Evolutionary conservation across 2,888 invertebrate genomes (phyloP).

Genomic region (Catocala sponsa): DNA sequence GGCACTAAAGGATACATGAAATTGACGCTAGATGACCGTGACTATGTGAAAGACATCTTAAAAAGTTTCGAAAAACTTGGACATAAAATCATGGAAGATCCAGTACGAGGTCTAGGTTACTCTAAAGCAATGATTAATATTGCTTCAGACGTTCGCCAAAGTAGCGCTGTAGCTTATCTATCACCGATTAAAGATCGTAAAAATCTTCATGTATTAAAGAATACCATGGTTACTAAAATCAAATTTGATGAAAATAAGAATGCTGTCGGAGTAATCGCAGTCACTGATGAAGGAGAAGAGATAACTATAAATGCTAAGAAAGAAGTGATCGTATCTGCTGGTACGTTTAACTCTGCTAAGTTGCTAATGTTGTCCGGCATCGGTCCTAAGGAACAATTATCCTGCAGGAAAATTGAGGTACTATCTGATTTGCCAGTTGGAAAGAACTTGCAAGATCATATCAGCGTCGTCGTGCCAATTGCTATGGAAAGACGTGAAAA

Average conservation of each 20-base stretch:
- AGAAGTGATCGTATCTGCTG: conserved; percentile 89
- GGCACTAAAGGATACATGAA: conserved; percentile 22
- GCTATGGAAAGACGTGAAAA: conserved; percentile 22
- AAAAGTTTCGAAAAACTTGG: conserved; percentile 28
- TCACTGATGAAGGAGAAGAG: conserved; percentile 16
- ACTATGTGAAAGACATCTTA: conserved; percentile 11
- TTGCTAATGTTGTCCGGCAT: conserved; percentile 89
- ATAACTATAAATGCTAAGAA: conserved; percentile 71
- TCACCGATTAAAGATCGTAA: conserved; percentile 28
- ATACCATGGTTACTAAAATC: conserved; percentile 43
- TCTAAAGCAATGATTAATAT: conserved; percentile 10
- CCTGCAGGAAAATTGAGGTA: conserved; percentile 79
- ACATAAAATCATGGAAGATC: conserved; percentile 24
- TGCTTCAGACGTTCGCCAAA: conserved; percentile 21
- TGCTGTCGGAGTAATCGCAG: conserved; percentile 37
- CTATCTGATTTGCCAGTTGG: conserved; percentile 90
- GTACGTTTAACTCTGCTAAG: conserved; percentile 87
- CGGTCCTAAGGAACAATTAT: conserved; percentile 84
- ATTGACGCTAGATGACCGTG: conserved; percentile 18
- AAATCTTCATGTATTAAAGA: conserved; percentile 45
- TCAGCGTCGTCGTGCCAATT: conserved; percentile 20
- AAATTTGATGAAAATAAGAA: conserved; percentile 36
- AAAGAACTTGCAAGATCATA: conserved; percentile 91
- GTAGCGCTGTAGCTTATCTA: conserved; percentile 22
- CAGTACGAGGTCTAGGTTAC: conserved; percentile 29